Percentiles rank a stretch among this genome's conserved stretches.
phyloP scores from a whole-genome alignment of 2,113 vertebrate genomes.

The Desmodus rotundus region DNA sequence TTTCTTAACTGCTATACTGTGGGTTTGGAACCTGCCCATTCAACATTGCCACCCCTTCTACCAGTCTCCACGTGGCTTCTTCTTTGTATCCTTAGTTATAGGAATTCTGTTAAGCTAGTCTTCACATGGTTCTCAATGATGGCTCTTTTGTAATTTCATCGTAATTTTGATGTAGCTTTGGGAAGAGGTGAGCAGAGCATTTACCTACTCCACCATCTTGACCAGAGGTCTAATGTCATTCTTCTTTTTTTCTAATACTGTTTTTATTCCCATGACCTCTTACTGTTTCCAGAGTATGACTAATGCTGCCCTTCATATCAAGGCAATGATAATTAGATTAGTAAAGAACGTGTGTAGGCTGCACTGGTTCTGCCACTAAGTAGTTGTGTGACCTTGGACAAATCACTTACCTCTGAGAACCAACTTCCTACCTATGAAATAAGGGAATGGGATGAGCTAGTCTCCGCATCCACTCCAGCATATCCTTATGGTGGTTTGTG shows the following conservation, averaged over 20 bases:
- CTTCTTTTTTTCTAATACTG: neutral
- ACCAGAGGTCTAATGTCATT: neutral
- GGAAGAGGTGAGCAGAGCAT: neutral
- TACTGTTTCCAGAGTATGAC: neutral
- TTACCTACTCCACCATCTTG: neutral
- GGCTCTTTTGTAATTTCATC: neutral
- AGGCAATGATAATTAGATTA: neutral
- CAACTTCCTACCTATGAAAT: neutral
- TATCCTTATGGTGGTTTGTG: rapidly evolving
- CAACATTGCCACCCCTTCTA: neutral
- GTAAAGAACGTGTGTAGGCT: neutral
- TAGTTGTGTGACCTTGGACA: neutral
- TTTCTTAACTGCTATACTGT: neutral
- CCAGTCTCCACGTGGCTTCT: neutral
- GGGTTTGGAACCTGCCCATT: neutral
- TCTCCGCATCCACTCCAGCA: too few species aligned
- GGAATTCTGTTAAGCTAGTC: neutral
- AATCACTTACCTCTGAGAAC: neutral
- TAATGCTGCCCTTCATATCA: neutral
- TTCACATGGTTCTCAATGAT: neutral
- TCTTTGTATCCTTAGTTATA: neutral
- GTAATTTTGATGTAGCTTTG: neutral
- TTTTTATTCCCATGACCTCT: neutral
- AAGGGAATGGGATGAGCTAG: rapidly evolving
- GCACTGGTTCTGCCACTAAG: neutral